Evolutionary conservation across 2,113 vertebrate species (phyloP).

Genomic region (Hypanus sabinus): DNA sequence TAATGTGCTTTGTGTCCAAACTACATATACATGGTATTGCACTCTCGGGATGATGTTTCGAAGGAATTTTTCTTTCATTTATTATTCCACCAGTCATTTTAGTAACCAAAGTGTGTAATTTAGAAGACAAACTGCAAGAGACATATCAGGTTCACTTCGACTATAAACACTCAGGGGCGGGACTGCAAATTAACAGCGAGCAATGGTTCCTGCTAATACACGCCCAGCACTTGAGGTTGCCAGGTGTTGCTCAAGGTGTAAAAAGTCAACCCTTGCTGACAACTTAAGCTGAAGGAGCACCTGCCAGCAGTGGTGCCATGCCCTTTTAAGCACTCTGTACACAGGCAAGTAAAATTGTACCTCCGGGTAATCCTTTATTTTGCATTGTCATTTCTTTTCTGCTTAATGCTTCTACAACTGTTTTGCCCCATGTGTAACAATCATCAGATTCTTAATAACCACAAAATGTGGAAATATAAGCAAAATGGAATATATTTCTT

Average conservation of each 20-base stretch:
- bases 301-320: slow-evolving; percentile 27
- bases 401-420: background rate
- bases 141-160: background rate
- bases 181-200: background rate
- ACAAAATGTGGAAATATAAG: background rate
- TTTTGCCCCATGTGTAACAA: background rate
- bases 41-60: background rate
- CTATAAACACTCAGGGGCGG: background rate
- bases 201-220: background rate
- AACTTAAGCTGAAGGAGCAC: background rate
- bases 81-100: slow-evolving; percentile 25
- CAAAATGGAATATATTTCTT: background rate
- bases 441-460: background rate
- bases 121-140: background rate
- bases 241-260: slow-evolving; percentile 27
- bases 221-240: background rate
- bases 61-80: slow-evolving; percentile 24
- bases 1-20: background rate
- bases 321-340: slow-evolving; percentile 20
- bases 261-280: background rate
- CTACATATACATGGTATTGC: background rate
- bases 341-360: slow-evolving; percentile 18
- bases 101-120: background rate
- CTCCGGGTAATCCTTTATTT: slow-evolving; percentile 31
- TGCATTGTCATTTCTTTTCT: background rate